These are phyloP conservation scores for Chrysodeixis includens DNA, from an alignment of 2,888 invertebrate genomes.

Conservation along the genomic window DNA sequence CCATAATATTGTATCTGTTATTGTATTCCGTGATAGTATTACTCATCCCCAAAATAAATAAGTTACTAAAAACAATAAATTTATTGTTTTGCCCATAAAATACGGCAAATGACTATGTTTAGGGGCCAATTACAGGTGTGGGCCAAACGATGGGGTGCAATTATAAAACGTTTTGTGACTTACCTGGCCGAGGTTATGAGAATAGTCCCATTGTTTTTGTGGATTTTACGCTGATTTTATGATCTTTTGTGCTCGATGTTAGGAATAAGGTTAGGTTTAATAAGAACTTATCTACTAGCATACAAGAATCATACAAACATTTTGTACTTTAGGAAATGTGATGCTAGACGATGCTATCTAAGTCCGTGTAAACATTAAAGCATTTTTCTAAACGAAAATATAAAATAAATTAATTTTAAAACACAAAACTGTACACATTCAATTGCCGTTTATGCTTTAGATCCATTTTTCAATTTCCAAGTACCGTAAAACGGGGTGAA, in stretches of 20 bases:
- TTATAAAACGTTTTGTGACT: conserved; percentile 77
- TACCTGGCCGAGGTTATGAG: conserved; percentile 57
- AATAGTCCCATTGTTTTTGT: conserved; percentile 48
- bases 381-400: too few species aligned
- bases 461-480: too few species aligned
- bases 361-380: too few species aligned
- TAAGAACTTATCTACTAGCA: too few species aligned
- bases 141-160: conserved; percentile 53
- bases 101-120: conserved; percentile 70
- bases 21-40: neutral
- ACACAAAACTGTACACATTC: too few species aligned
- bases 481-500: too few species aligned
- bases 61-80: conserved; percentile 48
- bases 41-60: conserved; percentile 24
- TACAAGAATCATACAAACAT: too few species aligned
- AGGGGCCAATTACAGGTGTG: conserved; percentile 66
- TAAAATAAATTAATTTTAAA: too few species aligned
- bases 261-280: neutral
- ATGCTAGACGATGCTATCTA: too few species aligned
- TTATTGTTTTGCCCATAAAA: conserved; percentile 61
- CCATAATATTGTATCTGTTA: neutral
- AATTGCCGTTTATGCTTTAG: too few species aligned
- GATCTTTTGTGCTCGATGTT: conserved; percentile 27
- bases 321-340: too few species aligned
- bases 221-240: conserved; percentile 50